Conservation (phyloP, 2,888 invertebrate species). For the Xanthostigma xanthostigma region DNA sequence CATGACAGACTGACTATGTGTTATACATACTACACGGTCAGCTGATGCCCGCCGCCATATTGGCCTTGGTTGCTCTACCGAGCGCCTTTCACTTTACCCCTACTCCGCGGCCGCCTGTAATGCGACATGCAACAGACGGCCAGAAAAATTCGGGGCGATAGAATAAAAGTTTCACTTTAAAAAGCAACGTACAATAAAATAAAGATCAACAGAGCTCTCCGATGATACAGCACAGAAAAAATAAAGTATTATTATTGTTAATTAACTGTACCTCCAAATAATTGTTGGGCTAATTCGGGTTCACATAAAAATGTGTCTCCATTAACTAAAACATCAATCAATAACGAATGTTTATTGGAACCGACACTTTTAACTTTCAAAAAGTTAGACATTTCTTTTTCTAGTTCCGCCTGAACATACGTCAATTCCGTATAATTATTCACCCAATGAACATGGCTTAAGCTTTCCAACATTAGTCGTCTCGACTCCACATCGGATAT, state of each 20-base stretch:
- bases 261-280: constrained; percentile 1
- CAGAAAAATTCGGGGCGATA: too few species aligned
- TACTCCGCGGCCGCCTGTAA: too few species aligned
- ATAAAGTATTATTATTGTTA: background rate
- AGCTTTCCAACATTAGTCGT: constrained; percentile 1
- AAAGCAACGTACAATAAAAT: too few species aligned
- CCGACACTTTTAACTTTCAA: background rate
- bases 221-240: background rate
- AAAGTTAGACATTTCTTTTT: too few species aligned
- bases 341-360: background rate
- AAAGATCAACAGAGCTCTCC: too few species aligned
- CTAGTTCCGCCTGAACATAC: background rate
- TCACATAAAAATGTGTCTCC: constrained; percentile 2
- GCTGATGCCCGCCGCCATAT: too few species aligned
- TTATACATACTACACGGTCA: too few species aligned
- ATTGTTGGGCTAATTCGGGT: background rate
- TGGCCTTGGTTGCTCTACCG: too few species aligned
- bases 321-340: background rate
- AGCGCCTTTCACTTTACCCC: too few species aligned
- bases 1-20: too few species aligned
- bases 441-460: background rate
- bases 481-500: constrained; percentile 25
- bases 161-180: too few species aligned
- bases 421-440: background rate
- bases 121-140: too few species aligned